Evolutionary conservation across 2,797 vertebrate species (phyloP), one percentile per base, ranked within the genome.

Genomic region (Ficedula albicollis): DNA sequence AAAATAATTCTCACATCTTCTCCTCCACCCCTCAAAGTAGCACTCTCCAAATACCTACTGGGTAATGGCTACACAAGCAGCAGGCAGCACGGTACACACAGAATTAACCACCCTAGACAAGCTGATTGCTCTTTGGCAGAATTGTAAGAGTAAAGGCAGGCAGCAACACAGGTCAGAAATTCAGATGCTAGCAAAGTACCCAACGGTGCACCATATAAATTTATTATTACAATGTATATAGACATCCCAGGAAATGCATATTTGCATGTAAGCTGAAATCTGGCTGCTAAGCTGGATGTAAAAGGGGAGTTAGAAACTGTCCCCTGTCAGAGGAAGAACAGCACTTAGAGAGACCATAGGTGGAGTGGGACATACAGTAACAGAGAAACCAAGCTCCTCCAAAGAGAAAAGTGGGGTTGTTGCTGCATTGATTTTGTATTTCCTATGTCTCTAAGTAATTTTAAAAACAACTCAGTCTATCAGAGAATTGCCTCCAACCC

Each of bases 331-430:
- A 72, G 27, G 0, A 73, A 62, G 15, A 36, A 32, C 9, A 56
- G 38, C 21, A 26, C 44, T 73, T 26, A 38, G 5, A 41, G 17
- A 44, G 49, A 88, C 0, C 0, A 32, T 13, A 26, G 1, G 1
- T 32, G 27, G 34, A 67, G 27, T 3, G 21, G 22, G 46, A 18
- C 22, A 12, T 8, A 9, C 6, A 51, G 39, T 27, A 46, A 5
- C 25, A 73, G 30, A 16, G 43, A 64, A 68, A 78, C 7, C 0
- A 0, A 18, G 64, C 15, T 90, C 25, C 60, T 58, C 43, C 59
- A 14, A 20, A 38, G 49, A 49, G 32, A 62, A 84, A 69, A 83
- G 51, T 1, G 58, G 4, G 5, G 10, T 6, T 39, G 11, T 15
- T 84, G 46, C n/a, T 87, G 15, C n/a, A 15, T 14, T 55, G 17